Conservation (phyloP, 2,888 invertebrate species). For the Harpalus rufipes region DNA sequence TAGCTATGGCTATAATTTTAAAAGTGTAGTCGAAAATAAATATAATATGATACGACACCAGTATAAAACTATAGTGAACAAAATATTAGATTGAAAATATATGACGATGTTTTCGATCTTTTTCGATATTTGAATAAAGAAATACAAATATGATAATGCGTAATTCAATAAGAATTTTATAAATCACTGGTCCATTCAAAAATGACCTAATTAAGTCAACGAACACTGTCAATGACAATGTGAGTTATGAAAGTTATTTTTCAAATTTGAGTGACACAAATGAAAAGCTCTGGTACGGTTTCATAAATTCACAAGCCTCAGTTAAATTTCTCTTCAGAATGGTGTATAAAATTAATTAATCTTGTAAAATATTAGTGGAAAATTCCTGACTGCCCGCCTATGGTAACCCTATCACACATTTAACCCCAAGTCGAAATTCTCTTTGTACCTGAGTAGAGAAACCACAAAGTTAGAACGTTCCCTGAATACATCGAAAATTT, state of each 20-base stretch:
- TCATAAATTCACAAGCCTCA: slow-evolving; percentile 10
- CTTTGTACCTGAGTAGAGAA: slow-evolving; percentile 50
- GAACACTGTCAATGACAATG: slow-evolving; percentile 15
- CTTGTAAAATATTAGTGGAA: slow-evolving; percentile 33
- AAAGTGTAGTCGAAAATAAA: no score
- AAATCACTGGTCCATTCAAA: background rate
- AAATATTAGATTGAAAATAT: no score
- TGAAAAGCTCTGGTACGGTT: slow-evolving; percentile 25
- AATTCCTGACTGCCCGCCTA: slow-evolving; percentile 34
- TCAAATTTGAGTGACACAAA: slow-evolving; percentile 26
- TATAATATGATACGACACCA: no score
- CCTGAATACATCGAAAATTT: slow-evolving; percentile 52
- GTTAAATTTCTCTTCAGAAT: slow-evolving; percentile 25
- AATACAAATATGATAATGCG: background rate
- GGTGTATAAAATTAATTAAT: slow-evolving; percentile 45
- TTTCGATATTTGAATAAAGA: background rate
- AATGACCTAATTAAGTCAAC: slow-evolving; percentile 1
- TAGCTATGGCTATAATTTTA: no score
- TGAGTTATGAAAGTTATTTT: slow-evolving; percentile 27
- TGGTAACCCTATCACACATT: slow-evolving; percentile 48
- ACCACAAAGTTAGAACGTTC: slow-evolving; percentile 56
- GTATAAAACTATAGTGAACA: no score
- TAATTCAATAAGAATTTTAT: background rate
- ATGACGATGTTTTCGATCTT: no score
- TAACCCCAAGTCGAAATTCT: slow-evolving; percentile 53